Evolutionary conservation across 2,888 invertebrate species (phyloP), one percentile per base, ranked within the genome.

Genomic region (Phragmatobia fuliginosa): DNA sequence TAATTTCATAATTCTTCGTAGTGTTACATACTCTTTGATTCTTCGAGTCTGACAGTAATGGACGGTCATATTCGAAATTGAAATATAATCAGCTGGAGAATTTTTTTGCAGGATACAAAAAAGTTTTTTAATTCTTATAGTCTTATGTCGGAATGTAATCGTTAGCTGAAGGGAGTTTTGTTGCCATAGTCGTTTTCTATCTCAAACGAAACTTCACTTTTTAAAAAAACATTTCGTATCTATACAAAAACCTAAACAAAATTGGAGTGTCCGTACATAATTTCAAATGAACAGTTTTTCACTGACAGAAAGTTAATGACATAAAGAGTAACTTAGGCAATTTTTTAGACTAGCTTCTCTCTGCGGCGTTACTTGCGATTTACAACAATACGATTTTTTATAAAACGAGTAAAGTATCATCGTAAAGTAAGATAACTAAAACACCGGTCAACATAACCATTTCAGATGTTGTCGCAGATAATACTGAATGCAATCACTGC

Each of bases 401-500:
- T n/a, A 7, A 32, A 32, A 10, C 25, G 6, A 32, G n/a, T 32
- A 49, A 31, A 21, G 18, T 38, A 36, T 4, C n/a, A 41, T 59
- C 41, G 41, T 21, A 41, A n/a, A 58, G 5, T 66, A 38, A 11
- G 16, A 38, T 28, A 21, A 21, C 28, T 41, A 21, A 11, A 14
- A 2, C n/a, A 52, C 56, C n/a, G 66, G 38, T 60, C 41, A 31
- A 62, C 73, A 63, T 70, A 76, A 81, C n/a, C n/a, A n/a, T n/a
- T n/a, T 71, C 61, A 33, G 74, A 81, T 80, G 79, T 70, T 65
- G 68, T 72, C 70, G 70, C 67, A 64, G 70, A 76, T 62, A 74
- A 56, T 66, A 68, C 72, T 72, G 71, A 63, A 79, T 78, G 78
- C 75, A 78, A 82, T 76, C 59, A 38, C 61, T 28, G 77, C 67